Evolutionary conservation across 2,888 invertebrate species (phyloP).

Genomic region (Ctenicera cuprea): DNA sequence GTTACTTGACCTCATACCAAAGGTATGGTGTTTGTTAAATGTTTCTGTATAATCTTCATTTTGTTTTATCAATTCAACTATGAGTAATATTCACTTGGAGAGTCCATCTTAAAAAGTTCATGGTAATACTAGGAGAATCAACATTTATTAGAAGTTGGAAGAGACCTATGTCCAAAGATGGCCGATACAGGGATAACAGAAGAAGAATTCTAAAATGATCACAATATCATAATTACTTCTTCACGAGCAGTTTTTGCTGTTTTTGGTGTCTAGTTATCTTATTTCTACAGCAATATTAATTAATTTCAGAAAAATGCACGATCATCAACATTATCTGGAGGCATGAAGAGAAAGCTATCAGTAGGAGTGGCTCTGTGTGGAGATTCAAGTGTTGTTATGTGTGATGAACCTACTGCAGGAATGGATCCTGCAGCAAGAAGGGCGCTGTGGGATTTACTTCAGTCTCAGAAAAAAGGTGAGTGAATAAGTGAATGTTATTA

Average conservation of each 20-base stretch:
- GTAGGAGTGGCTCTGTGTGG: constrained; percentile 83
- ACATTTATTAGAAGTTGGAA: too few species aligned
- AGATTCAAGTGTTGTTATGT: constrained; percentile 69
- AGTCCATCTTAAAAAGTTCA: too few species aligned
- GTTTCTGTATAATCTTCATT: too few species aligned
- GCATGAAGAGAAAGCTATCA: constrained; percentile 83
- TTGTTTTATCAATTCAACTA: not conserved
- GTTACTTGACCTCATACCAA: constrained; percentile 80
- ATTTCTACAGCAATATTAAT: too few species aligned
- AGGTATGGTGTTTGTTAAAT: constrained; percentile 71
- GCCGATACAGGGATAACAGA: too few species aligned
- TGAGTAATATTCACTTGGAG: not conserved
- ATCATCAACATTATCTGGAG: constrained; percentile 74
- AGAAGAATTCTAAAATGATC: too few species aligned
- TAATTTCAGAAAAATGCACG: constrained; percentile 62
- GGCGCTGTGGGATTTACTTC: constrained; percentile 88
- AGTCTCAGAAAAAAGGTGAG: constrained; percentile 77
- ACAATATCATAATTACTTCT: too few species aligned
- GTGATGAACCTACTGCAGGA: constrained; percentile 25
- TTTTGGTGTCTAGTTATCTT: too few species aligned
- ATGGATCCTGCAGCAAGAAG: constrained; percentile 67
- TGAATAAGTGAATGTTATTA: not conserved
- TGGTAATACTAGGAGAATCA: too few species aligned
- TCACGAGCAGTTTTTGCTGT: too few species aligned
- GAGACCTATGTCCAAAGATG: too few species aligned